Conservation (phyloP, 2,888 invertebrate species). For the Lamellibrachia columna region DNA sequence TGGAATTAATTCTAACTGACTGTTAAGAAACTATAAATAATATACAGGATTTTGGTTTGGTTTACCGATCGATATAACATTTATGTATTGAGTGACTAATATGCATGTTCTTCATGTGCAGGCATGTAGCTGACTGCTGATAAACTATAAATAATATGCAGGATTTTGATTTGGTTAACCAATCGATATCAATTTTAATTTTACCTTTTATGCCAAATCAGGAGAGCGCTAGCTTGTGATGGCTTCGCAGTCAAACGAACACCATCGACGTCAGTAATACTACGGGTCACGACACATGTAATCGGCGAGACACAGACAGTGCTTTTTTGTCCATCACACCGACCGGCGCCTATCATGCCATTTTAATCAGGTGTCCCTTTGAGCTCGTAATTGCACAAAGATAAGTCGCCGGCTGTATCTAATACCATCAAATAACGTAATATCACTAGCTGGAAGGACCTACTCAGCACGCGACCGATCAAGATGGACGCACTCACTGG, state of each 20-base stretch:
- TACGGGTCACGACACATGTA: background rate
- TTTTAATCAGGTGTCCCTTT: slow-evolving; percentile 16
- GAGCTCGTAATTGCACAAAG: background rate
- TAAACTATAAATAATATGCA: background rate
- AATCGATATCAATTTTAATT: background rate
- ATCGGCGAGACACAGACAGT: background rate
- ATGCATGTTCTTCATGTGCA: too few relatives aligned
- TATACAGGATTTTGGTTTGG: background rate
- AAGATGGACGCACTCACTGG: background rate
- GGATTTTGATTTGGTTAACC: background rate
- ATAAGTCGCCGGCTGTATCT: background rate
- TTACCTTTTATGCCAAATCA: background rate
- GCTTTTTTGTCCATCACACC: background rate
- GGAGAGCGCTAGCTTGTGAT: background rate
- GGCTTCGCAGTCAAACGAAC: background rate
- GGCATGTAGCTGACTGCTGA: background rate
- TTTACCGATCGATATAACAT: background rate
- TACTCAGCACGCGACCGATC: background rate
- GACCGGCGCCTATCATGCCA: background rate
- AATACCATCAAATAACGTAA: slow-evolving; percentile 16
- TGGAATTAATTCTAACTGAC: background rate
- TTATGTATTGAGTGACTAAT: too few relatives aligned
- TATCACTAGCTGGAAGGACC: background rate
- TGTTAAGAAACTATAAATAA: background rate
- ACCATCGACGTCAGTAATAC: background rate